Evolutionary conservation across 2,113 vertebrate species (phyloP).

Genomic region (cat (Felis catus)): DNA sequence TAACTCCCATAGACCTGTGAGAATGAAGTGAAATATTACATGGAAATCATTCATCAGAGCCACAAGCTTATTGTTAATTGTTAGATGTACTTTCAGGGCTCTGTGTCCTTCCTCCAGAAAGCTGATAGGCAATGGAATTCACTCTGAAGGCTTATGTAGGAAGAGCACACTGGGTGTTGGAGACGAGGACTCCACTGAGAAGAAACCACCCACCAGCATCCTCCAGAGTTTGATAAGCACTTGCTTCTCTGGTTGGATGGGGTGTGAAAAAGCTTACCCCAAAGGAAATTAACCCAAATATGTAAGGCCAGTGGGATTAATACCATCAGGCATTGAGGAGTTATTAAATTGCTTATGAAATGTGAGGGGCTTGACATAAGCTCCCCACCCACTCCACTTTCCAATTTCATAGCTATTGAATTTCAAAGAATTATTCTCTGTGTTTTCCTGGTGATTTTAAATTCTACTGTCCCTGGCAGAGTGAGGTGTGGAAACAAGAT

Average conservation of each 20-base stretch:
- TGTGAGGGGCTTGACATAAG: neutral
- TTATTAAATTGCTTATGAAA: conserved; percentile 43
- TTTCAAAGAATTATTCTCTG: conserved; percentile 56
- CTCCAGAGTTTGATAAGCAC: neutral
- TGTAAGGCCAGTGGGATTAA: conserved; percentile 8
- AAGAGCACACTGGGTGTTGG: neutral
- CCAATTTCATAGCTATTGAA: conserved; percentile 60
- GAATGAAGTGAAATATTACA: neutral
- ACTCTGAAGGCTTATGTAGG: neutral
- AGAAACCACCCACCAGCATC: neutral
- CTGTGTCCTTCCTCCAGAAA: neutral
- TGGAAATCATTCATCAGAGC: neutral
- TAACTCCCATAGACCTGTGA: neutral
- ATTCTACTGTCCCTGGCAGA: conserved; percentile 19
- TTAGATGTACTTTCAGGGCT: neutral
- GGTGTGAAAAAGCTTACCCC: neutral
- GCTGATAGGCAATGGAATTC: neutral
- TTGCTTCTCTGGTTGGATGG: neutral
- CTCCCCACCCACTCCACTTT: neutral
- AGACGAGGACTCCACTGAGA: neutral
- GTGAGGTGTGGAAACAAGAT: neutral
- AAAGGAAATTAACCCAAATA: conserved; percentile 38
- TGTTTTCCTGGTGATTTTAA: conserved; percentile 48
- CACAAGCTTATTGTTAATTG: fast-evolving
- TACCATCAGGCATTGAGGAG: neutral